phyloP scores from a whole-genome alignment of 2,797 vertebrate species.

The Cetoscarus ocellatus region DNA sequence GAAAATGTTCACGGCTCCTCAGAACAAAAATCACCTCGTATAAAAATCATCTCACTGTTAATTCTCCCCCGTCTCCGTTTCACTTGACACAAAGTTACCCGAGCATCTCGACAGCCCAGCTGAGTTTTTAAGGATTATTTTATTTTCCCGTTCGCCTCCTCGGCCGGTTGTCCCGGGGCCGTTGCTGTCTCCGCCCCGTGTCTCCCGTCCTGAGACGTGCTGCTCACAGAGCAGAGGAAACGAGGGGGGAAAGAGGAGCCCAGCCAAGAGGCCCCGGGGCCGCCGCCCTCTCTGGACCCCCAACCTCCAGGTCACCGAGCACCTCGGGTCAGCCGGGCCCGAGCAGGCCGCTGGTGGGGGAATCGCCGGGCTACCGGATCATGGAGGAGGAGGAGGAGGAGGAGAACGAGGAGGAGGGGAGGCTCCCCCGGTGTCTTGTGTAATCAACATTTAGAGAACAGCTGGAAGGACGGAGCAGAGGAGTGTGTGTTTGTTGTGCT shows the following conservation, averaged over 20 bases:
- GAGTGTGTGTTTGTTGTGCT: constrained; percentile 33
- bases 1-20: constrained; percentile 32
- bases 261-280: constrained; percentile 72
- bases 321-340: constrained; percentile 72
- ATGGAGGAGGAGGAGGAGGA: constrained; percentile 44
- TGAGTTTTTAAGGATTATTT: constrained; percentile 38
- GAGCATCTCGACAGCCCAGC: constrained; percentile 51
- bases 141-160: constrained; percentile 40
- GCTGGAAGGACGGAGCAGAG: constrained; percentile 69
- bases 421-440: constrained; percentile 74
- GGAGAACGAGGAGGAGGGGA: constrained; percentile 40
- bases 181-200: constrained; percentile 69
- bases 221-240: constrained; percentile 33
- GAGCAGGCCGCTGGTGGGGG: constrained; percentile 63
- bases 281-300: constrained; percentile 66
- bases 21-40: constrained; percentile 46
- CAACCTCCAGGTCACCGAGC: constrained; percentile 70
- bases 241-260: constrained; percentile 34
- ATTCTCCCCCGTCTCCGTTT: constrained; percentile 50
- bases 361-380: constrained; percentile 53
- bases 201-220: constrained; percentile 61
- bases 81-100: constrained; percentile 72
- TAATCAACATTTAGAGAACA: constrained; percentile 82
- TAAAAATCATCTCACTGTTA: constrained; percentile 55
- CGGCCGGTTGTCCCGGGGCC: constrained; percentile 65